Evolutionary conservation across 1,140 invertebrate genomes (phyloP), one percentile per base, ranked within the genome.

Genomic region (Caenorhabditis briggsae): DNA sequence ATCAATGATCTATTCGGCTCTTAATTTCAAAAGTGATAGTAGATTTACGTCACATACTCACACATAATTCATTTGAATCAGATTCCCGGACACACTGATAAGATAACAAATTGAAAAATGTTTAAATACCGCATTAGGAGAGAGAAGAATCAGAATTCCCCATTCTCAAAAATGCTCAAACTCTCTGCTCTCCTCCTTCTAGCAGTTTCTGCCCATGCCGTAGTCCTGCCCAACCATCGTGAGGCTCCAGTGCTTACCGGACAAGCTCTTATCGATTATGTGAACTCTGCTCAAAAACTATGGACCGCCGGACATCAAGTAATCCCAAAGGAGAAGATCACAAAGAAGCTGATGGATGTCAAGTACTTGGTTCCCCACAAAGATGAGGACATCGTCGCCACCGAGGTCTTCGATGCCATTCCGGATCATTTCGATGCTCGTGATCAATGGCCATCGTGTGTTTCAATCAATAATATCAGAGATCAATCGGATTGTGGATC

Each of bases 231-330:
- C 5, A 23, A 6, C 3, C 84, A 78, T n/a, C 58, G 48, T 46
- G 82, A 83, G 20, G 90, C 89, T 18, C 88, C 90, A 83, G 23
- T 41, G 18, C 87, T 91, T 12, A 85, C 84, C 50, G 91, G 91
- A 20, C 89, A 92, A 59, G 87, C 83, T 16, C 85, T 91, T 12
- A 91, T 91, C 55, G 90, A 91, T 84, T 91, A 92, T 83, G 89
- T 91, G 14, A 91, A 91, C 78, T 14, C 84, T 14, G 88, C 85
- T 50, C 91, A 91, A 82, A 86, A 89, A 46, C 58, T 91, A 1
- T 91, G 90, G 90, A 91, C 33, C 16, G 92, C 82, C 14, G 82
- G 50, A 58, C 90, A 78, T n/a, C 70, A 86, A 46, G 41, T 86
- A 6, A 56, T 70, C 23, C 58, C 55, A 41, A 86, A 86, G 48